phyloP scores from a whole-genome alignment of 2,888 invertebrate genomes.

The Torymus auratus region DNA sequence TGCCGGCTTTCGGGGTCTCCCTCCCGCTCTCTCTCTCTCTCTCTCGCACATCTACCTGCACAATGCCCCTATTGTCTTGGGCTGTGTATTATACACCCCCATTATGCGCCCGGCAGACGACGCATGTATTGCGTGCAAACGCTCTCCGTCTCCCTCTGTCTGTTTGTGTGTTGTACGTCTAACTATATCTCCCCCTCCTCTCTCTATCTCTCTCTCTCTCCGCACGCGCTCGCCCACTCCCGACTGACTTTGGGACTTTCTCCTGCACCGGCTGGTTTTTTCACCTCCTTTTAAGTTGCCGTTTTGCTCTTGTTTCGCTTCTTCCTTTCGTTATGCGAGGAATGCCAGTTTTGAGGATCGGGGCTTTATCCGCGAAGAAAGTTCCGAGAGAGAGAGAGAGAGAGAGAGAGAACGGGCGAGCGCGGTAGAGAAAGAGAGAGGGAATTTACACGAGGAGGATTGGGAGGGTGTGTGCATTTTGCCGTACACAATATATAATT shows the following conservation, averaged over 20 bases:
- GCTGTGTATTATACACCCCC: slow-evolving; percentile 74
- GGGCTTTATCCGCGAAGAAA: slow-evolving; percentile 41
- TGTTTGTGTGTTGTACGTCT: too few species aligned
- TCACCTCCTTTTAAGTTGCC: neutral
- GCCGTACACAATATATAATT: slow-evolving; percentile 39
- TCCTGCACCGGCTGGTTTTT: slow-evolving; percentile 3
- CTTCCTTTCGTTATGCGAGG: slow-evolving; percentile 45
- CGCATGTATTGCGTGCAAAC: slow-evolving; percentile 45
- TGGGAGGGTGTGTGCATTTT: slow-evolving; percentile 19
- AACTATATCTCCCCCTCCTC: neutral
- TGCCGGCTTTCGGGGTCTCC: neutral
- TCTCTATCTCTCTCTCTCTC: neutral
- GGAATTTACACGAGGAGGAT: slow-evolving; percentile 36
- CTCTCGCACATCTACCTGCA: slow-evolving; percentile 71
- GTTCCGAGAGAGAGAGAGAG: slow-evolving; percentile 12
- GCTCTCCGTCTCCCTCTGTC: neutral
- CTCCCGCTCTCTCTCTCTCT: slow-evolving; percentile 15
- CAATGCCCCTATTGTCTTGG: slow-evolving; percentile 76
- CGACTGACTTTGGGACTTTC: slow-evolving; percentile 43
- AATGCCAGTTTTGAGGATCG: slow-evolving; percentile 51
- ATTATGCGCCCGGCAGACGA: slow-evolving; percentile 68
- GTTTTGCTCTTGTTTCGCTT: neutral
- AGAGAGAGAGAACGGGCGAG: neutral
- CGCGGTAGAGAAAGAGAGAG: slow-evolving; percentile 4
- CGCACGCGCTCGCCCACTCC: neutral